Evolutionary conservation across 2,797 vertebrate genomes (phyloP).

Genomic region (Allobates femoralis): DNA sequence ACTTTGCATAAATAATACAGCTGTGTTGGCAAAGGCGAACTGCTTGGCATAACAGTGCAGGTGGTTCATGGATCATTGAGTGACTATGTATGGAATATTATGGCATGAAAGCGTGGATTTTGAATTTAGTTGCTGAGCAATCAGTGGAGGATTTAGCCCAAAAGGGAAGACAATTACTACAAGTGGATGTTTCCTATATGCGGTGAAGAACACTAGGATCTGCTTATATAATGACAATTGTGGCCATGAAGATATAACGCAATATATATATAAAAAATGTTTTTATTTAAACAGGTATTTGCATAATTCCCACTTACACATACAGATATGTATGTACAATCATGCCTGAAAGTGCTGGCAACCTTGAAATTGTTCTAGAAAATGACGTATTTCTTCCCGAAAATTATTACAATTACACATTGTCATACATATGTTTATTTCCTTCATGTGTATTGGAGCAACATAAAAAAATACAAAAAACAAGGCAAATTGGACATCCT

Average conservation of each 20-base stretch:
- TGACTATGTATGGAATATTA: background rate
- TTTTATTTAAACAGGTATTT: background rate
- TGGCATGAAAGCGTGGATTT: background rate
- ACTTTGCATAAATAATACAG: background rate
- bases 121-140: background rate
- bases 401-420: too few species aligned
- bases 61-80: background rate
- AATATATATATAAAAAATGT: background rate
- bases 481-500: too few species aligned
- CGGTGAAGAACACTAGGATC: background rate
- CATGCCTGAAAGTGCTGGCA: too few species aligned
- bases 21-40: constrained; percentile 16
- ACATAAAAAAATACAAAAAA: too few species aligned
- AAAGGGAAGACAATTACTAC: background rate
- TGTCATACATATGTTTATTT: too few species aligned
- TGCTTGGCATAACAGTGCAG: constrained; percentile 13
- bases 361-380: too few species aligned
- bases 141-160: background rate
- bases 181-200: background rate
- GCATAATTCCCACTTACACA: too few species aligned
- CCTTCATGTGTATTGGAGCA: too few species aligned
- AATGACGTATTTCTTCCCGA: too few species aligned
- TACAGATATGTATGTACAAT: too few species aligned
- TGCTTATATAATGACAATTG: background rate
- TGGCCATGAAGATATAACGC: background rate